Evolutionary conservation across 2,888 invertebrate genomes (phyloP).

Genomic region (Aleiodes testaceus): DNA sequence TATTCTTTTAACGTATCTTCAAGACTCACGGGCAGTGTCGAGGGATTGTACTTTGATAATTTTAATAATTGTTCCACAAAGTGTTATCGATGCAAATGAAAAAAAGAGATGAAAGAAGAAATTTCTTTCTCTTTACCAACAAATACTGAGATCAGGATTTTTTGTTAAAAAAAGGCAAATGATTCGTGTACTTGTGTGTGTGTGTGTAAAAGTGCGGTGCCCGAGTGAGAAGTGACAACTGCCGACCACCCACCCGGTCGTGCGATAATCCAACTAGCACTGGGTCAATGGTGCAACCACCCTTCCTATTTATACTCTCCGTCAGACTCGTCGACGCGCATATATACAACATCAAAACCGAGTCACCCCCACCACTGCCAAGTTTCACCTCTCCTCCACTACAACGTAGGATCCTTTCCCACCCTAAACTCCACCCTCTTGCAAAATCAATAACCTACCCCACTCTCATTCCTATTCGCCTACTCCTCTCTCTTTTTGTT

Average conservation of each 20-base stretch:
- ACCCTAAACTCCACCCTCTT: slow-evolving; percentile 49
- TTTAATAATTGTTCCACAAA: slow-evolving; percentile 13
- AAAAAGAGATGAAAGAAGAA: neutral
- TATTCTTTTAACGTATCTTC: neutral
- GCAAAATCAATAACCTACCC: slow-evolving; percentile 70
- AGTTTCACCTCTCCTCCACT: slow-evolving; percentile 45
- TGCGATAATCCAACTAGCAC: slow-evolving; percentile 67
- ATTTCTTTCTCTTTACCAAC: neutral
- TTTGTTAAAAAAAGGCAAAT: neutral
- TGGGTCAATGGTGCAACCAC: slow-evolving; percentile 72
- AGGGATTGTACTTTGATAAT: slow-evolving; percentile 55
- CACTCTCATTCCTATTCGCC: slow-evolving; percentile 45
- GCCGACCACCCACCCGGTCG: slow-evolving; percentile 62
- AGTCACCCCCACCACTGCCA: slow-evolving; percentile 62
- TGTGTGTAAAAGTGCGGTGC: slow-evolving; percentile 51
- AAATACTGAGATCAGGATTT: too few species aligned
- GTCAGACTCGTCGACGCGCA: slow-evolving; percentile 58
- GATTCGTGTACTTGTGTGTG: neutral
- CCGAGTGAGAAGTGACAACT: slow-evolving; percentile 37
- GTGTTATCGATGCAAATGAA: slow-evolving; percentile 1
- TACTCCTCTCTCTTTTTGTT: slow-evolving; percentile 9
- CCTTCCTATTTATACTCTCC: slow-evolving; percentile 68
- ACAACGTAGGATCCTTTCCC: slow-evolving; percentile 23
- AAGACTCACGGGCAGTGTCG: slow-evolving; percentile 63
- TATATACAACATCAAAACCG: slow-evolving; percentile 62